Conservation (phyloP, 2,797 vertebrate species). For the Enteromius unitaeniatus region DNA sequence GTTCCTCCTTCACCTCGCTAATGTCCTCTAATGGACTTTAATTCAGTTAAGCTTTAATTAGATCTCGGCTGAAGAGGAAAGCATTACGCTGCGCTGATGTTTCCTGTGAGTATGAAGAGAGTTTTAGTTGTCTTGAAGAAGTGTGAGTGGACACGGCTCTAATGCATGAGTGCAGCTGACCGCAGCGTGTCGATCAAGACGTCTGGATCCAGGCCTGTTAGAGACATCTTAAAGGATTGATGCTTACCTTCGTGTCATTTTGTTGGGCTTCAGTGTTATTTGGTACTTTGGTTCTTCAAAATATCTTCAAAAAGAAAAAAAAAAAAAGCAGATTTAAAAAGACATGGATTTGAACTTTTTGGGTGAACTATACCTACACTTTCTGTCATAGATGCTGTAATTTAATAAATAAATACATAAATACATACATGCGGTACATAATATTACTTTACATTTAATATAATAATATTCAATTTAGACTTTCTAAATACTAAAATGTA, state of each 20-base stretch:
- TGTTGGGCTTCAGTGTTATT: neutral
- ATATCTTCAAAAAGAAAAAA: neutral
- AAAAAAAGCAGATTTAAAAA: neutral
- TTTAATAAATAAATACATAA: neutral
- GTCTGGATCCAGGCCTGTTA: neutral
- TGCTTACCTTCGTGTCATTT: neutral
- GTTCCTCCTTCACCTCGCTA: slow-evolving; percentile 78
- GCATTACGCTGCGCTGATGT: slow-evolving; percentile 69
- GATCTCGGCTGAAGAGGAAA: slow-evolving; percentile 71
- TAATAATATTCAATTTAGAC: neutral
- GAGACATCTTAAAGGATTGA: neutral
- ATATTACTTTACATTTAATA: neutral
- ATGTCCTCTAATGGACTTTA: slow-evolving; percentile 81
- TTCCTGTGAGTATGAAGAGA: slow-evolving; percentile 76
- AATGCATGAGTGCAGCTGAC: neutral
- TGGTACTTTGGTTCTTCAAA: neutral
- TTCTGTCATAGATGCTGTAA: neutral
- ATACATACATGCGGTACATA: neutral
- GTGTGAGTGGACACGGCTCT: slow-evolving; percentile 67
- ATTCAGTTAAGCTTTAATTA: slow-evolving; percentile 82
- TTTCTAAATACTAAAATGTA: neutral
- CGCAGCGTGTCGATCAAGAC: neutral
- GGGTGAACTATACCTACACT: neutral
- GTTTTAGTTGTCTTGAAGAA: slow-evolving; percentile 81
- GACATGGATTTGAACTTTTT: neutral